Base-by-base conservation (phyloP, 2,888 invertebrate species). In the Eupelmus urozonus region DNA sequence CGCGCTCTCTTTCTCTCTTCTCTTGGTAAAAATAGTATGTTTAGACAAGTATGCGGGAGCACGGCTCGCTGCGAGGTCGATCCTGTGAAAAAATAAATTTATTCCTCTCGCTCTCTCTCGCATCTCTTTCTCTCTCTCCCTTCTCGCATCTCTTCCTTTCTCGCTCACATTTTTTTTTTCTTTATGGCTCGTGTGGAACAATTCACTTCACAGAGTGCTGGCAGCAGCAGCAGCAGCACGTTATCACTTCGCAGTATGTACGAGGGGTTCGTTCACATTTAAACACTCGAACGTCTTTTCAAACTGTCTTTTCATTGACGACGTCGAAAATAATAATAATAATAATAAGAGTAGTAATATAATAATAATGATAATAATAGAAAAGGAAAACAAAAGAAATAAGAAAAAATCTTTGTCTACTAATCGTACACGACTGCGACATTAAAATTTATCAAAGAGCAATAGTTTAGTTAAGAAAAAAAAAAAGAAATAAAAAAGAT, bases 121-220 rank as follows among this genome's bases (percentile, higher is more conserved):
- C 27, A 23, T 66, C 57, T 59, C 59, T 74, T 57, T n/a, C 40
- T 75, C 49, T 74, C 53, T 66, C 40, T 27, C 51, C 65, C 55
- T 69, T 34, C 51, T 57, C 34, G 49, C 49, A 16, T 27, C 45
- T 71, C 29, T 34, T 18, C 4, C 18, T 51, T 13, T 45, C 45
- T 45, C 45, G 9, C 45, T 45, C 45, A 13, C 45, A 13, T 16
- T 45, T 16, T 45, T 16, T 45, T 27, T 51, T 25, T n/a, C 53
- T 72, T 65, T 70, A 73, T 80, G 80, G 69, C 82, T 82, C 81
- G 81, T 69, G 73, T 79, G 81, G 81, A 83, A 82, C 76, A 82
- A 81, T 81, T 77, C 78, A 69, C 81, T 80, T 76, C 60, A 80
- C 78, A 67, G 66, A 70, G 62, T 73, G 74, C 79, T 55, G 34